Conservation (phyloP, 2,888 invertebrate species). For the Phalera bucephala region DNA sequence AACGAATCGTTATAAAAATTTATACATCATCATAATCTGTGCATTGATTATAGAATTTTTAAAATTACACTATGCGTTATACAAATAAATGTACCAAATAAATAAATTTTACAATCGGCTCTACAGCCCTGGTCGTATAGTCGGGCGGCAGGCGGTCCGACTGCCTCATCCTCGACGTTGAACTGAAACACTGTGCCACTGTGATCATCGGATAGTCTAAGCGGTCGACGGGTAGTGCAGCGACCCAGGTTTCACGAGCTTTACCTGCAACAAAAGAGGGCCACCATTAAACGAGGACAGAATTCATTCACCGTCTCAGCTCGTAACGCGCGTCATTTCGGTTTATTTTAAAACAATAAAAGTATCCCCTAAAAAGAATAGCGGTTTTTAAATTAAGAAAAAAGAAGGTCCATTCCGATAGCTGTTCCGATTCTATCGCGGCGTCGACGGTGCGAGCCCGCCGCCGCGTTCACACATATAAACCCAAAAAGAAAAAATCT, state of each 20-base stretch:
- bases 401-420: slow-evolving; percentile 66
- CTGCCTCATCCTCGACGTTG: slow-evolving; percentile 38
- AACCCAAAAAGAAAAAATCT: slow-evolving; percentile 71
- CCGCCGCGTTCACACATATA: slow-evolving; percentile 78
- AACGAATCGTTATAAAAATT: slow-evolving; percentile 39
- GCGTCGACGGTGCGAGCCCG: slow-evolving; percentile 58
- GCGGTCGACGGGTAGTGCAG: slow-evolving; percentile 45
- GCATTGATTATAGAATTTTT: slow-evolving; percentile 58
- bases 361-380: slow-evolving; percentile 63
- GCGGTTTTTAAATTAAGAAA: slow-evolving; percentile 77
- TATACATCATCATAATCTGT: slow-evolving; percentile 62
- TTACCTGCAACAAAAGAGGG: slow-evolving; percentile 73
- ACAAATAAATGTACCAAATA: slow-evolving; percentile 61
- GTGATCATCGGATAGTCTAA: slow-evolving; percentile 53
- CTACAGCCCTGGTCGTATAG: slow-evolving; percentile 42
- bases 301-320: slow-evolving; percentile 19
- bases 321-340: slow-evolving; percentile 28
- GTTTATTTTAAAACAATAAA: slow-evolving; percentile 47
- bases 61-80: slow-evolving; percentile 60
- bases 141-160: slow-evolving; percentile 43
- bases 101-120: slow-evolving; percentile 48
- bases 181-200: slow-evolving; percentile 70
- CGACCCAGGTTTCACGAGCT: slow-evolving; percentile 68
- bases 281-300: slow-evolving; percentile 10
- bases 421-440: slow-evolving; percentile 71